These are phyloP conservation scores for Apogon hyalosoma DNA, from an alignment of 2,797 vertebrate species.

Conservation along the genomic window DNA sequence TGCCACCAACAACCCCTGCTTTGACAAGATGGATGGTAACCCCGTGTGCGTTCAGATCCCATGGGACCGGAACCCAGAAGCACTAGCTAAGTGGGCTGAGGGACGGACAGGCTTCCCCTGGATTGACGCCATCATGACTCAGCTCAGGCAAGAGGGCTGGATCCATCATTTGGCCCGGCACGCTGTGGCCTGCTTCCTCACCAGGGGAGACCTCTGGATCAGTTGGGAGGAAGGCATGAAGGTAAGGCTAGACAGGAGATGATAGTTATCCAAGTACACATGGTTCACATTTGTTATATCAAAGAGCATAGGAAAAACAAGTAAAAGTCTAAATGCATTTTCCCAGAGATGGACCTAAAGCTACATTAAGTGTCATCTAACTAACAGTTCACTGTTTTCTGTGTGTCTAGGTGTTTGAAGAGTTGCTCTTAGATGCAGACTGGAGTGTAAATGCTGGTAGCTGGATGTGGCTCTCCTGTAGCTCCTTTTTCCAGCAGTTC, in stretches of 20 bases:
- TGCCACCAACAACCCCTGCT: slow-evolving; percentile 94
- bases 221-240: slow-evolving; percentile 99
- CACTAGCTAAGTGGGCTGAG: slow-evolving; percentile 96
- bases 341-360: no score
- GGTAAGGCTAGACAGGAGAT: slow-evolving; percentile 67
- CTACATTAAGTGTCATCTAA: background rate
- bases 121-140: slow-evolving; percentile 98
- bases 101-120: slow-evolving; percentile 94
- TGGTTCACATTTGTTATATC: background rate
- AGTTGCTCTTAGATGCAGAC: slow-evolving; percentile 94
- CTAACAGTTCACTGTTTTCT: background rate
- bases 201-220: slow-evolving; percentile 96
- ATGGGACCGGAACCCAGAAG: slow-evolving; percentile 94
- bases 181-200: slow-evolving; percentile 94
- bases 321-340: no score
- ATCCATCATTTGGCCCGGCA: slow-evolving; percentile 95
- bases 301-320: no score
- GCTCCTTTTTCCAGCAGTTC: slow-evolving; percentile 97
- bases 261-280: background rate
- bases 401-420: slow-evolving; percentile 91
- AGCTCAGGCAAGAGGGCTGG: slow-evolving; percentile 96
- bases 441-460: slow-evolving; percentile 98
- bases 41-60: slow-evolving; percentile 96
- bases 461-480: slow-evolving; percentile 99
- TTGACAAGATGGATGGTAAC: slow-evolving; percentile 98